phyloP scores from a whole-genome alignment of 2,113 vertebrate genomes.

The Hippolais icterina region DNA sequence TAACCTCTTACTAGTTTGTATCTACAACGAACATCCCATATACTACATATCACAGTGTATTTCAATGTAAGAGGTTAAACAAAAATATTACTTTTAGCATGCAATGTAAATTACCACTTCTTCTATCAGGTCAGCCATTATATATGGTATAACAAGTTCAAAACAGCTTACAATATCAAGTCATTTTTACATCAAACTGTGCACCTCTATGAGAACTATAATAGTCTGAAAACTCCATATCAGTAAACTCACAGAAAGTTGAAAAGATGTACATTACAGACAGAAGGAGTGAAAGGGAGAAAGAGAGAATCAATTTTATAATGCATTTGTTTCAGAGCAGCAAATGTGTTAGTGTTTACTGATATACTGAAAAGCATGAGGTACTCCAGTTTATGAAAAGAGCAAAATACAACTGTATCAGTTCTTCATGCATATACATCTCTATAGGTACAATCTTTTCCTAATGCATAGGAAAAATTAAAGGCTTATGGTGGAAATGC shows the following conservation, averaged over 20 bases:
- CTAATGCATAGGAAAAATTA: not conserved
- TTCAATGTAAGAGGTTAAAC: not conserved
- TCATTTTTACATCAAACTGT: not conserved
- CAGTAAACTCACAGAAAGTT: not conserved
- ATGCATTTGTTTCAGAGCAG: not conserved
- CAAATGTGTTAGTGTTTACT: not conserved
- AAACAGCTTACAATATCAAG: not conserved
- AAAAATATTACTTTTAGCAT: not conserved
- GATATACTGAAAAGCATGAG: not conserved
- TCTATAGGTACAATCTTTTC: not conserved
- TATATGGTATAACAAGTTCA: not conserved
- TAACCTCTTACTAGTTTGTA: not conserved
- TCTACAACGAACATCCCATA: not conserved
- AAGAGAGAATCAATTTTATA: not conserved
- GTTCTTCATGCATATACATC: not conserved
- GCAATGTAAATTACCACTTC: not conserved
- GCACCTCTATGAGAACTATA: not conserved
- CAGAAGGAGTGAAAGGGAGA: not conserved
- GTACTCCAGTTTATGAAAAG: not conserved
- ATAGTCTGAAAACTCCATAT: not conserved
- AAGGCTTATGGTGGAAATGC: not conserved
- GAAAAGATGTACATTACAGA: not conserved
- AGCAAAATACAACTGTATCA: not conserved
- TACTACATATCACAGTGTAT: not conserved
- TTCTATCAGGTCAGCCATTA: not conserved